Percentiles rank a stretch among this genome's conserved stretches.
These are phyloP conservation scores for Leptinotarsa lineolata DNA, from an alignment of 1,140 invertebrate genomes.

Conservation along the genomic window DNA sequence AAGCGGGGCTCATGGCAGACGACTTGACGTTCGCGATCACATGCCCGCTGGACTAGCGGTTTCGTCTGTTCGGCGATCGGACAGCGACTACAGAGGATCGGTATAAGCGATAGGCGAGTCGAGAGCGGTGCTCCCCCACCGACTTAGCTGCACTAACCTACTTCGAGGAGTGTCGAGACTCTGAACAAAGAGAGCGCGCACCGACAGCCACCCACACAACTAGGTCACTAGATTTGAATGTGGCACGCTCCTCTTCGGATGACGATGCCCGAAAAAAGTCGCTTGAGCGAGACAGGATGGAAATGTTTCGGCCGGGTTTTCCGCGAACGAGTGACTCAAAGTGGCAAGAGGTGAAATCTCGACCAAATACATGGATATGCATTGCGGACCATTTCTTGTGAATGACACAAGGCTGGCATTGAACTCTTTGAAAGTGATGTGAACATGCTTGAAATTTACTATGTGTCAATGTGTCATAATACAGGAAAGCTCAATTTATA, in stretches of 20 bases:
- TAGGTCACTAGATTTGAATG: conserved; percentile 44
- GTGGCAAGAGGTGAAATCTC: too few species aligned
- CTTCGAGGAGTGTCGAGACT: conserved; percentile 56
- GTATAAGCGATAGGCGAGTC: not conserved
- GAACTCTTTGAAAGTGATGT: too few species aligned
- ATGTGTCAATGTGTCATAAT: too few species aligned
- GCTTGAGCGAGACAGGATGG: too few species aligned
- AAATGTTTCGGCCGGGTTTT: too few species aligned
- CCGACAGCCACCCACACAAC: conserved; percentile 53
- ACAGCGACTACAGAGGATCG: not conserved
- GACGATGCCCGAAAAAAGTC: too few species aligned
- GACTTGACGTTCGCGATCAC: conserved; percentile 23
- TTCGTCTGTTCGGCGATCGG: conserved; percentile 1
- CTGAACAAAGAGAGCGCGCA: conserved; percentile 51
- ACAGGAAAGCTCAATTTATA: too few species aligned
- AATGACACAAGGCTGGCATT: too few species aligned
- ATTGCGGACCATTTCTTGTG: too few species aligned
- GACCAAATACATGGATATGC: too few species aligned
- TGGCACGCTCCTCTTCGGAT: conserved; percentile 11
- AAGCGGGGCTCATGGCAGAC: conserved; percentile 64
- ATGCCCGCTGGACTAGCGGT: conserved; percentile 13
- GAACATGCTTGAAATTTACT: too few species aligned
- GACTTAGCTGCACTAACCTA: conserved; percentile 52
- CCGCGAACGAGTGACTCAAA: too few species aligned
- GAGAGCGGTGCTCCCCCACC: not conserved